Evolutionary conservation across 2,113 vertebrate genomes (phyloP), one percentile per base, ranked within the genome.

Genomic region (Cebus imitator): DNA sequence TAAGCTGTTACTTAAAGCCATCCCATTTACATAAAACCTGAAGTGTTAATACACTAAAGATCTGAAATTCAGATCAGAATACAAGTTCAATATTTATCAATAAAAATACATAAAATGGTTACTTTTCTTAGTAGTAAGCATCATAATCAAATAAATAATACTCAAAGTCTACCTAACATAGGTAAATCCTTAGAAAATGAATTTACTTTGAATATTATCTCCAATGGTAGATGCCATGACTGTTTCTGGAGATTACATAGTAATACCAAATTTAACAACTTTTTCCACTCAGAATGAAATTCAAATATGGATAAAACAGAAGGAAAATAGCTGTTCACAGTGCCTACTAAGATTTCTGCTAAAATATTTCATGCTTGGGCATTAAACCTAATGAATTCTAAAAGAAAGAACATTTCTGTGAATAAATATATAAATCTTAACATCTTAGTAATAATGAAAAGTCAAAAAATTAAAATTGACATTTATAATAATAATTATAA

Each of bases 281-380:
- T 95, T 93, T 81, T 78, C 40, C 52, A 89, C 37, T 72, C 40
- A 89, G 61, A 93, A 91, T 88, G 48, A 95, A 95, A 93, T 76
- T 95, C 43, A 95, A 81, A 84, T 82, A 85, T 48, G 37, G 90
- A 40, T 64, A 61, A 91, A 93, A 66, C 52, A 81, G 30, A 87
- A 13, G 2, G 27, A 80, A 90, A 95, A 84, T 3, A 66, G 17
- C 4, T 35, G 23, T 85, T 81, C 30, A 86, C 5, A 89, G 68
- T 78, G 37, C 85, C 55, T 94, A 68, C 40, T 52, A 78, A 43
- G 57, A 95, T 57, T 85, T 85, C n/a, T 73, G 48, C 83, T 40
- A 90, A 14, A 94, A 58, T 92, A 90, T 48, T 66, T 90, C 84
- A 66, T 87, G 14, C 21, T 83, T 79, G 27, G 6, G 20, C 81